These are phyloP conservation scores for Drosophila kikkawai DNA, from an alignment of 1,140 invertebrate species.

Conservation along the genomic window DNA sequence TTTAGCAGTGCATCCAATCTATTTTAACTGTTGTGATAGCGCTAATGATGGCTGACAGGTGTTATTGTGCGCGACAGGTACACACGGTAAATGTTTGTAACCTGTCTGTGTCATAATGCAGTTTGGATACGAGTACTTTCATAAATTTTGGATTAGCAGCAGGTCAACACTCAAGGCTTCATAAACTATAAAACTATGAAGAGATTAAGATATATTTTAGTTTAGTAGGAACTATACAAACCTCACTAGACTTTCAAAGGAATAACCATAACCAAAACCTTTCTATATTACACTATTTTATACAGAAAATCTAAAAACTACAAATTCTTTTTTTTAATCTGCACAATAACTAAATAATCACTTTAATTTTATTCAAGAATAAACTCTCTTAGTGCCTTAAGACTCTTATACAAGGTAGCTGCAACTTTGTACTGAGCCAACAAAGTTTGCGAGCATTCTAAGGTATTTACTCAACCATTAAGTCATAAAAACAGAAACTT, in stretches of 20 bases:
- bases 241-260: not conserved
- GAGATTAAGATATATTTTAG: not conserved
- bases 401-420: not conserved
- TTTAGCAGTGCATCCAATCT: slow-evolving; percentile 14
- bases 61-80: slow-evolving; percentile 1
- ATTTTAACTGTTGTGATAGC: slow-evolving; percentile 6
- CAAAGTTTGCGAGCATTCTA: slow-evolving; percentile 1
- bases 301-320: not conserved
- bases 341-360: not conserved
- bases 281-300: not conserved
- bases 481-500: slow-evolving; percentile 23
- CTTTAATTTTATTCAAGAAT: too few species aligned
- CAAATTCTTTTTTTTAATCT: not conserved
- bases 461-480: slow-evolving; percentile 18
- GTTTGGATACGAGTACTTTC: not conserved
- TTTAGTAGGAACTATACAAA: not conserved
- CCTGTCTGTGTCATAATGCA: not conserved
- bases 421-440: not conserved
- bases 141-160: not conserved
- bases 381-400: not conserved
- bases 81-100: not conserved
- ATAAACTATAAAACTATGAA: not conserved
- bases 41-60: slow-evolving; percentile 31
- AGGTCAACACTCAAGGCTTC: not conserved
- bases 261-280: not conserved